Evolutionary conservation across 2,888 invertebrate species (phyloP).

Genomic region (Ceramica pisi): DNA sequence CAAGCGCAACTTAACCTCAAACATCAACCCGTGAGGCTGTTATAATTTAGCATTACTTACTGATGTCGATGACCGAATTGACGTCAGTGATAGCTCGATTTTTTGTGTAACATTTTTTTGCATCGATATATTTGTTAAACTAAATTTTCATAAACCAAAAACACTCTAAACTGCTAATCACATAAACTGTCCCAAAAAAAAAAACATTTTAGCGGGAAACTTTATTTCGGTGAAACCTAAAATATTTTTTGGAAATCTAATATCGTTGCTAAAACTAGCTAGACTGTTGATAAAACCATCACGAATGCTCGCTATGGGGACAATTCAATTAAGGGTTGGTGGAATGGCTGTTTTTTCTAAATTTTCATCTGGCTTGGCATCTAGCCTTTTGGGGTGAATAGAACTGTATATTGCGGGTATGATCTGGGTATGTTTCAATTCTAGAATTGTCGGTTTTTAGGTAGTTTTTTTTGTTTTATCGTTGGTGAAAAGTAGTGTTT

Average conservation of each 20-base stretch:
- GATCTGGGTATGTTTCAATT: conserved; percentile 22
- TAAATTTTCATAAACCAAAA: neutral
- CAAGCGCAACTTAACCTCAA: too few relatives aligned
- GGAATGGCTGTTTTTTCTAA: conserved; percentile 32
- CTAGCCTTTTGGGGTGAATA: conserved; percentile 31
- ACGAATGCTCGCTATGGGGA: conserved; percentile 36
- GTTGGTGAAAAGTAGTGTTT: neutral
- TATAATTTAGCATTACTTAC: too few relatives aligned
- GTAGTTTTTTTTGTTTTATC: neutral
- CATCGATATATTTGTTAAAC: too few relatives aligned
- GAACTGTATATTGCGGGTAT: conserved; percentile 11
- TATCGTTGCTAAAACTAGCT: conserved; percentile 33
- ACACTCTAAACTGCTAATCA: conserved; percentile 6
- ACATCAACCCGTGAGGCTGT: too few relatives aligned
- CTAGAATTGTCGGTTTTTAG: neutral
- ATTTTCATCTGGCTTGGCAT: conserved; percentile 21
- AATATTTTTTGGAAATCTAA: conserved; percentile 49
- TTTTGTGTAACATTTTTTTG: too few relatives aligned
- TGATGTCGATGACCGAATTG: too few relatives aligned
- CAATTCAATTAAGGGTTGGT: conserved; percentile 54
- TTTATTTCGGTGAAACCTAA: conserved; percentile 4
- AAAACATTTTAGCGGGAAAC: neutral
- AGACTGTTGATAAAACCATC: conserved; percentile 49
- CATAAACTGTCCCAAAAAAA: conserved; percentile 13
- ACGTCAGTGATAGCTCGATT: too few relatives aligned